Evolutionary conservation across 2,113 vertebrate species (phyloP), one percentile per base, ranked within the genome.

Genomic region (Heteronetta atricapilla): DNA sequence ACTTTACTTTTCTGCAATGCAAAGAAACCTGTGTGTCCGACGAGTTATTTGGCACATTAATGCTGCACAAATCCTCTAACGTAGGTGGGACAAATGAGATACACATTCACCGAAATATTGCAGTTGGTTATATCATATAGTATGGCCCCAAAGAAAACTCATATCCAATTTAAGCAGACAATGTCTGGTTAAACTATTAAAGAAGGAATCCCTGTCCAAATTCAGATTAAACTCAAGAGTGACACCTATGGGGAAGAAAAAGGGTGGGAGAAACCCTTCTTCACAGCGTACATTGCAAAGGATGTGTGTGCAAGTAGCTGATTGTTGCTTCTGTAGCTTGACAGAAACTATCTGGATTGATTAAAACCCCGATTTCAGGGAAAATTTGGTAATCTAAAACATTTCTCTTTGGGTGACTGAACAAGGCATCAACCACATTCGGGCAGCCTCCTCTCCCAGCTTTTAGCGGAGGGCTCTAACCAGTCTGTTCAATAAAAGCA

Each of bases 1-100:
- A 33, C 66, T 87, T 90, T 23, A 90, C 52, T 46, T 70, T 70
- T 28, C 93, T 94, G 93, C 94, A 94, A 60, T 68, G 91, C 95
- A 96, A 96, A 91, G 36, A 76, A 82, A 85, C 36, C 42, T 36
- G 53, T 26, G 66, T 79, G n/a, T 68, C 63, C 48, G 21, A 8
- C 16, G 44, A 21, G 58, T 53, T 73, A 1, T 78, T 64, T 88
- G 60, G 14, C 67, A 10, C 19, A 60, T n/a, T 50, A 36, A 42
- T 34, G 22, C 8, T 26, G 23, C 10, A 18, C 26, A 29, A 62
- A 36, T 62, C 34, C 21, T 59, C 50, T 46, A 33, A 38, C 48
- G 29, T 29, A 22, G 34, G 19, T 60, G n/a, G 31, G 58, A 68
- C 9, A 40, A 60, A 17, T 8, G n/a, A 66, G 55, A 29, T 8